Conservation (phyloP, 2,797 vertebrate species). For the Taeniopygia guttata region DNA sequence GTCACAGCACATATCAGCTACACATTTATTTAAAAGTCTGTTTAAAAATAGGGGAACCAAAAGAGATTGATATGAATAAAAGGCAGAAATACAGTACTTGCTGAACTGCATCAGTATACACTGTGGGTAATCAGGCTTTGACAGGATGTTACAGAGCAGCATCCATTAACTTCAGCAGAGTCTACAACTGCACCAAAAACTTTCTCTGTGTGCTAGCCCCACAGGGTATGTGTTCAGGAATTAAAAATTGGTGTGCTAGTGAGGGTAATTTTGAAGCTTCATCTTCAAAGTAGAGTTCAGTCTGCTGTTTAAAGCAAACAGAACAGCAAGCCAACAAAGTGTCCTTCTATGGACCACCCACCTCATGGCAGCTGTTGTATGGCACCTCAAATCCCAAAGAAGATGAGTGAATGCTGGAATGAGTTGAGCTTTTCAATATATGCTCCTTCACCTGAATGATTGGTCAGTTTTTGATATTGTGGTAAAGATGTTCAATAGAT, state of each 20-base stretch:
- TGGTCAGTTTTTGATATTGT: neutral
- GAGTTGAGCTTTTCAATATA: neutral
- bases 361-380: neutral
- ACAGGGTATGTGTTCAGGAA: neutral
- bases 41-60: neutral
- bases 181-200: neutral
- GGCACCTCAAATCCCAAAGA: neutral
- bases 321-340: neutral
- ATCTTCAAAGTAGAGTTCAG: neutral
- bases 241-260: neutral
- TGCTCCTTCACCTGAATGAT: neutral
- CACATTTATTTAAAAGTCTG: neutral
- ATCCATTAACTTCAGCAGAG: neutral
- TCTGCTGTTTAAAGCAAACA: neutral
- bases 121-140: neutral
- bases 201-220: neutral
- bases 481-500: neutral
- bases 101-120: neutral
- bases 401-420: neutral
- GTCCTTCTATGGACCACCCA: neutral
- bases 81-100: neutral
- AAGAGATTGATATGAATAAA: neutral
- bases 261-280: neutral
- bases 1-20: neutral
- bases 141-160: neutral